phyloP scores from a whole-genome alignment of 2,113 vertebrate species.

The Sitta europaea region DNA sequence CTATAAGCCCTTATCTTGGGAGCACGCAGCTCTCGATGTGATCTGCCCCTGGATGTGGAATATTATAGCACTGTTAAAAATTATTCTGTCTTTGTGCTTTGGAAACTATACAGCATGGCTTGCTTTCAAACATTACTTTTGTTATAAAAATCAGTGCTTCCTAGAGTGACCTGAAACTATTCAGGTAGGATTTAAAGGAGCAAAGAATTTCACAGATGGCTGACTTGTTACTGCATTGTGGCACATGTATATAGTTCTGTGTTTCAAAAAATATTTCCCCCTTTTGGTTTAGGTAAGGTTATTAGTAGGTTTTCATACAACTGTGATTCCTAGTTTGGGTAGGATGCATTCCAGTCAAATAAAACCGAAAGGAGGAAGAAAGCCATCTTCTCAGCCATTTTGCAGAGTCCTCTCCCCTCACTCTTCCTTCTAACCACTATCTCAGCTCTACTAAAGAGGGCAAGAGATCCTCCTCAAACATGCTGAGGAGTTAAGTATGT shows the following conservation, averaged over 20 bases:
- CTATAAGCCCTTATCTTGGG: not conserved
- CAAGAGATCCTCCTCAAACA: not conserved
- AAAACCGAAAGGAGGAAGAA: not conserved
- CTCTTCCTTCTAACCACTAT: not conserved
- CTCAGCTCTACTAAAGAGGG: not conserved
- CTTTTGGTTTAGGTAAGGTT: not conserved
- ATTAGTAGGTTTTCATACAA: not conserved
- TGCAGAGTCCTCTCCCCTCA: not conserved
- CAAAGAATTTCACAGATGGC: not conserved
- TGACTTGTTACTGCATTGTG: not conserved
- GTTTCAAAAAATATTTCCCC: not conserved
- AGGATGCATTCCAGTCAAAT: not conserved
- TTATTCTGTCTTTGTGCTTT: not conserved
- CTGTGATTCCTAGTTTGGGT: not conserved
- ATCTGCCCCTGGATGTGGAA: not conserved
- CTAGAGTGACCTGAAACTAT: conserved; percentile 1
- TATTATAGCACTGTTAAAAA: not conserved
- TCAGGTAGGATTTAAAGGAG: not conserved
- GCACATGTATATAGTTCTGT: not conserved
- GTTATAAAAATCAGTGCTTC: not conserved
- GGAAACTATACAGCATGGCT: not conserved
- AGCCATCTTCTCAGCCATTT: not conserved
- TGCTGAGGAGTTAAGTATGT: not conserved
- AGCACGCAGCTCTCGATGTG: not conserved
- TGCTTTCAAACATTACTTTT: not conserved